A percentile compares a stretch with the other conserved stretches of the same genome.
Evolutionary conservation across 2,113 vertebrate genomes (phyloP).

Genomic region (Rhea pennata): DNA sequence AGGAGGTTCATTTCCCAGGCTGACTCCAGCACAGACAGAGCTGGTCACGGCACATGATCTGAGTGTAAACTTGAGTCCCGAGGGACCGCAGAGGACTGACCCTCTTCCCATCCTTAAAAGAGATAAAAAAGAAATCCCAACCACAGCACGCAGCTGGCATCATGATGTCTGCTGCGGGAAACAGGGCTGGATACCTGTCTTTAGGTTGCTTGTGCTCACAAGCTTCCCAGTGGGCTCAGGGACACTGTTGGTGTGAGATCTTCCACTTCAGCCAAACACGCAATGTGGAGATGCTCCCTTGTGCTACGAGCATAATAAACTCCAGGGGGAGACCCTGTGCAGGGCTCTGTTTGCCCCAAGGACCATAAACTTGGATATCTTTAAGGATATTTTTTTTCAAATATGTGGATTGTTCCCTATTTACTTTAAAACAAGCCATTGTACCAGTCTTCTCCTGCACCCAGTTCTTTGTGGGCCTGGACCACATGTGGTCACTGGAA

Average conservation of each 20-base stretch:
- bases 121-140: background rate
- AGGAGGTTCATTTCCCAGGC: too few species aligned
- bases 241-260: background rate
- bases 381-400: background rate
- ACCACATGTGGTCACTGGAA: rapidly evolving
- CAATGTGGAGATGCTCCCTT: too few species aligned
- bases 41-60: background rate
- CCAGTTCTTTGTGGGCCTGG: background rate
- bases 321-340: background rate
- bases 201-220: background rate
- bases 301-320: background rate
- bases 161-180: too few species aligned
- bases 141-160: background rate
- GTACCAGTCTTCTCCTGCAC: background rate
- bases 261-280: background rate
- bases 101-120: background rate
- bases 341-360: background rate
- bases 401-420: background rate
- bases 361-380: background rate
- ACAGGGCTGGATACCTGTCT: too few species aligned
- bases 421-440: background rate
- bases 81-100: background rate
- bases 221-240: background rate
- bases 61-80: background rate
- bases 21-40: background rate